Conservation (phyloP, 2,888 invertebrate genomes). For the Abrostola tripartita region DNA sequence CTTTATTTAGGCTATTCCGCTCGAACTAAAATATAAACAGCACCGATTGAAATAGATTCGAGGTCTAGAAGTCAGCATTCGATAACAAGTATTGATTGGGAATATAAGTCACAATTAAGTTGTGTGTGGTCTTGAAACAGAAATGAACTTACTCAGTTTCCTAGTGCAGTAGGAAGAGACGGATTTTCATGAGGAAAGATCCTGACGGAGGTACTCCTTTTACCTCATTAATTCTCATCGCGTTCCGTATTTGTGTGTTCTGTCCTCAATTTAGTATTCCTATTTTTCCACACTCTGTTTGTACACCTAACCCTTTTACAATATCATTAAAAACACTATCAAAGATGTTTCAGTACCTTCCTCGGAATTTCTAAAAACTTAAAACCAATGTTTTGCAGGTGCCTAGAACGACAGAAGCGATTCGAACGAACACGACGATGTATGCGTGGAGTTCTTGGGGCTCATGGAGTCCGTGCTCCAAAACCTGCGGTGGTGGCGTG, state of each 20-base stretch:
- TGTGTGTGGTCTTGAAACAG: background rate
- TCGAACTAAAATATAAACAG: background rate
- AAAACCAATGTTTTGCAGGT: conserved; percentile 56
- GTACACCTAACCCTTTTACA: too few relatives aligned
- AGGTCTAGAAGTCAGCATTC: background rate
- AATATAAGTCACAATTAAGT: background rate
- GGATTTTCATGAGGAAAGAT: too few relatives aligned
- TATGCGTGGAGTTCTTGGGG: conserved; percentile 92
- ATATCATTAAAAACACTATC: too few relatives aligned
- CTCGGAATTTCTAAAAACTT: background rate
- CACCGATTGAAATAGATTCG: background rate
- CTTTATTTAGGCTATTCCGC: background rate
- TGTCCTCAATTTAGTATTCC: too few relatives aligned
- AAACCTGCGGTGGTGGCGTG: conserved; percentile 92
- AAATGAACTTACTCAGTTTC: background rate
- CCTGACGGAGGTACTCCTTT: too few relatives aligned
- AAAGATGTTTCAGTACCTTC: too few relatives aligned
- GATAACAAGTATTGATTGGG: conserved; percentile 2
- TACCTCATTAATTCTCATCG: too few relatives aligned
- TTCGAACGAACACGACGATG: conserved; percentile 75
- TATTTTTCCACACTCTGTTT: too few relatives aligned
- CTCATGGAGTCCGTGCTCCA: conserved; percentile 92
- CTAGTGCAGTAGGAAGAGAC: too few relatives aligned
- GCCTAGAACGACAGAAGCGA: conserved; percentile 68
- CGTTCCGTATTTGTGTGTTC: too few relatives aligned